Evolutionary conservation across 2,888 invertebrate genomes (phyloP), one percentile per base, ranked within the genome.

Genomic region (Eupithecia tripunctaria): DNA sequence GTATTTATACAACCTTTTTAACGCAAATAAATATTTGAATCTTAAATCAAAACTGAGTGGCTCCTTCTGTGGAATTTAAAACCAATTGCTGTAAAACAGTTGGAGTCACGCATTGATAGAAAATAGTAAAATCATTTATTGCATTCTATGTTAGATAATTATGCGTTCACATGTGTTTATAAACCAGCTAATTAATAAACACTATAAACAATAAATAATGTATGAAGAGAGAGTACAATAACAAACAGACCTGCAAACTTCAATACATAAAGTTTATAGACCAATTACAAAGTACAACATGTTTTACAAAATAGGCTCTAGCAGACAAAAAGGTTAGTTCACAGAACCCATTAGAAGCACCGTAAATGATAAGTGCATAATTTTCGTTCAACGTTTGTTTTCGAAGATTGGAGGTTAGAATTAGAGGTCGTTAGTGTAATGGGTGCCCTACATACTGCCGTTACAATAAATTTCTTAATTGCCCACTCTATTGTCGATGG

Each of bases 391-490:
- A 70, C 73, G 72, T 74, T 72, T 74, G 73, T 73, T 76, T 67
- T 72, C 64, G 60, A 69, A 70, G 67, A 72, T 72, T 81, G 81
- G 82, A 82, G 80, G 82, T 85, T 82, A 81, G 85, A 91, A 92
- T 91, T 90, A 92, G 86, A 79, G 82, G 84, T 90, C 90, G 89
- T 92, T 92, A 92, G 86, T 77, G 82, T 90, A 92, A 93, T 91
- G 88, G 88, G 75, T 83, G 91, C 82, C 87, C 93, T 88, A 91
- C 88, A 91, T 91, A 88, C 82, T 86, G 87, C 86, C 86, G 87
- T 90, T 87, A 90, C 86, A 89, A 91, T 91, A 91, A 91, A 93
- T 93, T 91, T 91, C 90, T 92, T 94, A 93, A 93, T 93, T 92
- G 91, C 87, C 84, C 74, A 74, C 76, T 74, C 80, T 80, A 85